A percentile compares a stretch with the other conserved stretches of the same genome.
Evolutionary conservation across 2,888 invertebrate genomes (phyloP).

Genomic region (Imbricaverruca yamaguchii): DNA sequence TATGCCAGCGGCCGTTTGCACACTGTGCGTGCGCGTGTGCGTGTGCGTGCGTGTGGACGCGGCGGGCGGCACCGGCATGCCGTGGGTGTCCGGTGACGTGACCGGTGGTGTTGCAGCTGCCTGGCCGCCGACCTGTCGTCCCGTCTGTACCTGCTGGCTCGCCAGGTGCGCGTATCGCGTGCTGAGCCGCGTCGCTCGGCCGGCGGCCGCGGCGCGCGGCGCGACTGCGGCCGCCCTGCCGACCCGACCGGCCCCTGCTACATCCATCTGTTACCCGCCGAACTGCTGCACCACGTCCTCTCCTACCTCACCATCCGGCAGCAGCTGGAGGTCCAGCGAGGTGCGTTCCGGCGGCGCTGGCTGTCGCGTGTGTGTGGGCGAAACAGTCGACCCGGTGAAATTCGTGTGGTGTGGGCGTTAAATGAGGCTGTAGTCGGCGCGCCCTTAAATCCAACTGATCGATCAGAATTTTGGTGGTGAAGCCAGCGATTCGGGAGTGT

Average conservation of each 20-base stretch:
- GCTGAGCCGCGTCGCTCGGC: not conserved
- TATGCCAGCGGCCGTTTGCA: no score
- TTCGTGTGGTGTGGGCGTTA: no score
- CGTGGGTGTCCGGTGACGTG: not conserved
- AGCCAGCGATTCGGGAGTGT: no score
- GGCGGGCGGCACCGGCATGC: no score
- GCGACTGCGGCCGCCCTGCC: not conserved
- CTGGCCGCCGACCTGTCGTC: not conserved
- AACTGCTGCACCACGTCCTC: not conserved
- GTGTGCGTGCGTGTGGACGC: no score
- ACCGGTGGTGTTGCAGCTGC: not conserved
- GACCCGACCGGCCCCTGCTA: not conserved
- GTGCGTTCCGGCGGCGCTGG: not conserved
- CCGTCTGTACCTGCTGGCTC: not conserved
- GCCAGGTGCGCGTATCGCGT: slow-evolving; percentile 7
- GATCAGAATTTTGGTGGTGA: no score
- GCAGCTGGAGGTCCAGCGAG: not conserved
- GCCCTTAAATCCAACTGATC: no score
- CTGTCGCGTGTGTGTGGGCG: no score
- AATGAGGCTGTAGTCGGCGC: no score
- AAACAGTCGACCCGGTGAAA: no score
- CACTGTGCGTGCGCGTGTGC: no score
- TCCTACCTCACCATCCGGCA: not conserved
- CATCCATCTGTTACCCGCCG: not conserved
- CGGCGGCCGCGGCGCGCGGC: not conserved